Base-by-base conservation (phyloP, 2,888 invertebrate genomes). In the Furcula furcula region DNA sequence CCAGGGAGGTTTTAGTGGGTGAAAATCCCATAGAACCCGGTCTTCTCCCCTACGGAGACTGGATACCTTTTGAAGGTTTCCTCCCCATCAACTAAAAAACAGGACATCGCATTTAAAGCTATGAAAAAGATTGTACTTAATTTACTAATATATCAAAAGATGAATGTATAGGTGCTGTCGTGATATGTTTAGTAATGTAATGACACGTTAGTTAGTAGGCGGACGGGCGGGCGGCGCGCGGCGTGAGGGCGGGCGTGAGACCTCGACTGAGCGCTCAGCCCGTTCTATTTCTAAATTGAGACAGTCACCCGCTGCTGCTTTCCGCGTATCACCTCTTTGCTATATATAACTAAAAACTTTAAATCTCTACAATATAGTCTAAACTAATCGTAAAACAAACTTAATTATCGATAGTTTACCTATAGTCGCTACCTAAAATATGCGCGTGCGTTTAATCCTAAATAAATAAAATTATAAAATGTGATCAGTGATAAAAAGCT, bases 241-340 rank as follows among this genome's bases (percentile, higher is more conserved):
- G 44, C 30, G 48, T 44, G 45, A 47, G 34, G 48, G 36, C 45
- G 48, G 40, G 45, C 46, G 50, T 47, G 50, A 42, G 45, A 49
- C 54, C 53, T 50, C 50, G 57, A 45, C 53, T 46, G 58, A 55
- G 70, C 66, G 65, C 68, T 70, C 81, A 83, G 87, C 84, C 83
- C 77, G 84, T 76, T 83, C 88, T 87, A 86, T 86, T 87, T 87
- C 88, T 88, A 87, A 82, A 78, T 87, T 62, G 77, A 87, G 87
- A 85, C 86, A 86, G 87, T 87, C 86, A 77, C 75, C 81, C 79
- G 80, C 73, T 65, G 76, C 77, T 69, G 80, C 78, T 79, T 82
- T 81, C 79, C 83, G 86, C 68, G 86, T 78, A n/a, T n/a, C 78
- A 77, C 74, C 83, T 82, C 76, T 75, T 69, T 63, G 78, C 84